These are phyloP conservation scores for Eulemur rufifrons DNA, from an alignment of 2,113 vertebrate genomes.

Conservation along the genomic window DNA sequence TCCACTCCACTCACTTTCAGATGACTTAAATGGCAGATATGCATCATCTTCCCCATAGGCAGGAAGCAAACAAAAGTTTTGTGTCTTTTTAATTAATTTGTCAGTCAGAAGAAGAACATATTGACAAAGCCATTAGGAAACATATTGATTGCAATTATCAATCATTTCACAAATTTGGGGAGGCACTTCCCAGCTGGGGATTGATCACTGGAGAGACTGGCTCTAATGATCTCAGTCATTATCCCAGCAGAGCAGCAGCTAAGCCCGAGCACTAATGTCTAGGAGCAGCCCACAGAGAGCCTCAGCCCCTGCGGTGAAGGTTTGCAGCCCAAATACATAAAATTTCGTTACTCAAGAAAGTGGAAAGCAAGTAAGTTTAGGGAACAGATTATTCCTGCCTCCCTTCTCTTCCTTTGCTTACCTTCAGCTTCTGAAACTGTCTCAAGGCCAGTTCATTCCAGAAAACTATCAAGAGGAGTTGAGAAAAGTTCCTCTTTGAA, in stretches of 20 bases:
- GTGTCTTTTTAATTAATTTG: neutral
- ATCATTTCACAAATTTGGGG: neutral
- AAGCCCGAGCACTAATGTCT: neutral
- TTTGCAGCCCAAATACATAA: neutral
- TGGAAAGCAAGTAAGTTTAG: neutral
- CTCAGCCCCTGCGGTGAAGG: neutral
- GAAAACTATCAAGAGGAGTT: neutral
- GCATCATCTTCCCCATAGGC: neutral
- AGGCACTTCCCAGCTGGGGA: neutral
- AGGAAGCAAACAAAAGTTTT: slow-evolving; percentile 19
- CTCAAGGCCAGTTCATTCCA: neutral
- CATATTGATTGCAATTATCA: slow-evolving; percentile 39
- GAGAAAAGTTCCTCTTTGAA: neutral
- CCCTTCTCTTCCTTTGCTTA: neutral
- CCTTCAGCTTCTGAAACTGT: neutral
- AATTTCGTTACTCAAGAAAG: neutral
- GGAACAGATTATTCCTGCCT: neutral
- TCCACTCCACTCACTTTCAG: neutral
- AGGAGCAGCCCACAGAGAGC: neutral
- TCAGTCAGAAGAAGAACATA: neutral
- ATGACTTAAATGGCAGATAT: neutral
- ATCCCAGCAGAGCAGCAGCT: neutral
- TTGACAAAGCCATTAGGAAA: slow-evolving; percentile 17
- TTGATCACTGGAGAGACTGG: neutral
- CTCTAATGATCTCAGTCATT: neutral